These are phyloP conservation scores for Bolinopsis microptera DNA, from an alignment of 37 sponge, comb jelly and placozoan genomes.

Conservation along the genomic window DNA sequence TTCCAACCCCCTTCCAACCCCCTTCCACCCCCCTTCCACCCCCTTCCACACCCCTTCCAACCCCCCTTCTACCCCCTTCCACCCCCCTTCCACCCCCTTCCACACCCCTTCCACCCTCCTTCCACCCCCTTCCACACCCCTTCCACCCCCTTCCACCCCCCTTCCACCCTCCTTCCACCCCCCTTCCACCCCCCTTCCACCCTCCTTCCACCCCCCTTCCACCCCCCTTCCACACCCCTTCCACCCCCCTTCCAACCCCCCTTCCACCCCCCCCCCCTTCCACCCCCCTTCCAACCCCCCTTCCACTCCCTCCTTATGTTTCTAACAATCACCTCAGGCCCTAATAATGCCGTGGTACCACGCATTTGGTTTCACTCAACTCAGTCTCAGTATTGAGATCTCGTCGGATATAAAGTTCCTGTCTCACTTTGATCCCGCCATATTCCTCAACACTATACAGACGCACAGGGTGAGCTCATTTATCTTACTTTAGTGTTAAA, in stretches of 20 bases:
- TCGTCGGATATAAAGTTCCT: background rate
- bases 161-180: too few species aligned
- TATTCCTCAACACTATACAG: background rate
- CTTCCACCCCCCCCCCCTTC: too few species aligned
- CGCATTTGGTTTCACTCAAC: background rate
- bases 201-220: too few species aligned
- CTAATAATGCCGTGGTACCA: slow-evolving; percentile 24
- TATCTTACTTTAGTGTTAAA: too few species aligned
- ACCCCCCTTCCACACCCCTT: background rate
- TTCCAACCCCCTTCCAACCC: too few species aligned
- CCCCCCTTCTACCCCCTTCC: too few species aligned
- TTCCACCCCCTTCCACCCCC: background rate
- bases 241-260: too few species aligned
- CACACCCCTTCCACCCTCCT: background rate
- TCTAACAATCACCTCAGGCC: too few species aligned
- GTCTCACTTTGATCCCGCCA: background rate
- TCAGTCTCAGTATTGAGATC: background rate
- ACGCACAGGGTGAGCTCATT: background rate
- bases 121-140: background rate
- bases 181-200: too few species aligned
- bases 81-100: background rate
- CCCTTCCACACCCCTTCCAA: background rate
- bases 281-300: too few species aligned
- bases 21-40: background rate
- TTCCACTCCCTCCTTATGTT: background rate